Evolutionary conservation across 2,113 vertebrate genomes (phyloP).

Genomic region (Daphoenositta chrysoptera): DNA sequence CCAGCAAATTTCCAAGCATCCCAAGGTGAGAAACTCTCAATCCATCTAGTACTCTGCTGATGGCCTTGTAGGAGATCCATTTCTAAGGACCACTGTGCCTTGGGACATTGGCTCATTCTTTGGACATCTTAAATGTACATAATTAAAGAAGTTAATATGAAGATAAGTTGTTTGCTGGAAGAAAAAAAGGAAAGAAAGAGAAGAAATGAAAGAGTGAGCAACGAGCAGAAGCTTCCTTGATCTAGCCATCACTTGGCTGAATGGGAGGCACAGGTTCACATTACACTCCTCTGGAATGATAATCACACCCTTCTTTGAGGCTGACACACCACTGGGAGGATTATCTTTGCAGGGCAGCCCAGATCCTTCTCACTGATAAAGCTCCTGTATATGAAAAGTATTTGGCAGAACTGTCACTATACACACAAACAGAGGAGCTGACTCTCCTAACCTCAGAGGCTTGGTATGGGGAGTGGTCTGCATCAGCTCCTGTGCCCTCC

Average conservation of each 20-base stretch:
- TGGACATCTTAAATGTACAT: neutral
- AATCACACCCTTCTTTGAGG: constrained; percentile 25
- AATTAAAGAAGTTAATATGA: neutral
- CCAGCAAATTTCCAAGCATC: neutral
- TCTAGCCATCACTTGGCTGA: neutral
- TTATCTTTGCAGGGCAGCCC: neutral
- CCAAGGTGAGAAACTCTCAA: neutral
- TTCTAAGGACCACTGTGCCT: neutral
- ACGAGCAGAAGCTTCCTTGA: neutral
- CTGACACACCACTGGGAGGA: constrained; percentile 36
- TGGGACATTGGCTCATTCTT: neutral
- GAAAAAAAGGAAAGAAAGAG: neutral
- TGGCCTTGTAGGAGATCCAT: neutral
- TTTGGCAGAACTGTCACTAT: constrained; percentile 3
- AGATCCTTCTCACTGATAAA: constrained; percentile 40
- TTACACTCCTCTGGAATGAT: constrained; percentile 33
- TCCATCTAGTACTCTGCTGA: neutral
- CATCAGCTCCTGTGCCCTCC: neutral
- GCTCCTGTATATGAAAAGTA: neutral
- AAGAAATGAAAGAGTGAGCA: neutral
- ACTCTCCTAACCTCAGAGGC: constrained; percentile 7
- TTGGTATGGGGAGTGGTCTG: neutral
- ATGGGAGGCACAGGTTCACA: constrained; percentile 1
- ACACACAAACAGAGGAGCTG: neutral
- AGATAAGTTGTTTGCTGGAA: neutral